Percentiles rank a stretch among this genome's conserved stretches.
These are phyloP conservation scores for Thomomys bottae DNA, from an alignment of 2,113 vertebrate species.

Conservation along the genomic window DNA sequence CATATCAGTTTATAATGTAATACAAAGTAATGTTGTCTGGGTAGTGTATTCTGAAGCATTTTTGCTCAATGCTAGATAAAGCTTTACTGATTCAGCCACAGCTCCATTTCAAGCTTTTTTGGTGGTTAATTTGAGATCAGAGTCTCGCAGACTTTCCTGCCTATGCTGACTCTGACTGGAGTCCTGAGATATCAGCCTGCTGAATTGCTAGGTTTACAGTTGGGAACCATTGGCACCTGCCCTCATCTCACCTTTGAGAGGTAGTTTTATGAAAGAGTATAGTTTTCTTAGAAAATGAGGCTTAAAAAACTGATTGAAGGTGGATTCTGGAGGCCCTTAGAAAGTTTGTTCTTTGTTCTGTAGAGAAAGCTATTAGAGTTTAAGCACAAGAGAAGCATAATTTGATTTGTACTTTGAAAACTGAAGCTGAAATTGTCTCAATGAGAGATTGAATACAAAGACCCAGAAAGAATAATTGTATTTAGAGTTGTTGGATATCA, in stretches of 20 bases:
- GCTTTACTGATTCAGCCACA: too few relatives aligned
- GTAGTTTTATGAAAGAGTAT: background rate
- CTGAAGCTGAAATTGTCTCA: slow-evolving; percentile 54
- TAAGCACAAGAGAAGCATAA: slow-evolving; percentile 60
- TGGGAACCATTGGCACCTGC: too few relatives aligned
- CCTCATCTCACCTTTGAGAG: background rate
- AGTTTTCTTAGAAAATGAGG: slow-evolving; percentile 23
- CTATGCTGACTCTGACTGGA: too few relatives aligned
- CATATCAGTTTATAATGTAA: too few relatives aligned
- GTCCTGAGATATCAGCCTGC: too few relatives aligned
- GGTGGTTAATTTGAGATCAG: too few relatives aligned
- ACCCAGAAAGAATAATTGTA: slow-evolving; percentile 36
- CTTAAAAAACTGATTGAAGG: slow-evolving; percentile 2
- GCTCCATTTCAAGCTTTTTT: too few relatives aligned
- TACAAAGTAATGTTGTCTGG: too few relatives aligned
- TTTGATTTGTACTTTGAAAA: slow-evolving; percentile 68
- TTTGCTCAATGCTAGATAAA: too few relatives aligned
- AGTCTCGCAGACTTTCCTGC: too few relatives aligned
- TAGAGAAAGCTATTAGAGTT: slow-evolving; percentile 56
- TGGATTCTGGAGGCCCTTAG: slow-evolving; percentile 17
- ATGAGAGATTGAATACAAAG: slow-evolving; percentile 40
- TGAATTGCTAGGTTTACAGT: too few relatives aligned
- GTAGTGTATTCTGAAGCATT: too few relatives aligned
- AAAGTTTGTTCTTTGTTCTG: slow-evolving; percentile 48
- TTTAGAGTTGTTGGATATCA: slow-evolving; percentile 36